These are phyloP conservation scores for Gallinago media DNA, from an alignment of 2,113 vertebrate genomes.

Conservation along the genomic window DNA sequence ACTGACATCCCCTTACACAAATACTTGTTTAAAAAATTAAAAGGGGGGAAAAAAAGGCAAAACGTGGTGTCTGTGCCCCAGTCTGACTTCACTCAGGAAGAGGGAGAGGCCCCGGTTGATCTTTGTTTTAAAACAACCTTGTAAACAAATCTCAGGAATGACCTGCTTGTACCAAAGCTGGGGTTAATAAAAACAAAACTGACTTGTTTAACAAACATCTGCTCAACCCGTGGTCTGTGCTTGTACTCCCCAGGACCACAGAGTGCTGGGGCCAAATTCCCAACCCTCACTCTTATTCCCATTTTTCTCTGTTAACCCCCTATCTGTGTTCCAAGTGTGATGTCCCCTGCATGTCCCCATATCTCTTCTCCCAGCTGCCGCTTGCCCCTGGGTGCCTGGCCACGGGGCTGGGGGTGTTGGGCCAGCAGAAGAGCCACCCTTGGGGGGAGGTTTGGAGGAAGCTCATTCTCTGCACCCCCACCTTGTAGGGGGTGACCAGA, in stretches of 20 bases:
- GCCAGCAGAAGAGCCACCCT: not conserved
- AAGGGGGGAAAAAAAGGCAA: not conserved
- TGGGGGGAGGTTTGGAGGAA: not conserved
- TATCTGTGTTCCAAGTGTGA: not conserved
- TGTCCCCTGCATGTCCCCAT: not conserved
- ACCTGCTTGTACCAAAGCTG: slow-evolving; percentile 45
- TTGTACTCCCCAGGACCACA: not conserved
- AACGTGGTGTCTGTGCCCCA: not conserved
- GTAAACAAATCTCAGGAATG: slow-evolving; percentile 22
- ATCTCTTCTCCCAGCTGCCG: not conserved
- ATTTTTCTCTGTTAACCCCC: not conserved
- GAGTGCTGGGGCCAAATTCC: not conserved
- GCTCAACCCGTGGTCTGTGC: slow-evolving; percentile 10
- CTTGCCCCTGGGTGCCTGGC: not conserved
- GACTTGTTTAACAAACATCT: slow-evolving; percentile 48
- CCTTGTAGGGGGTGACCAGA: rapidly evolving
- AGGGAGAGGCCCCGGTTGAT: not conserved
- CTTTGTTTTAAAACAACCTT: not conserved
- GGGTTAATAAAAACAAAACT: slow-evolving; percentile 57
- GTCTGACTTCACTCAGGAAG: not conserved
- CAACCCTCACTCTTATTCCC: not conserved
- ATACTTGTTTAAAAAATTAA: not conserved
- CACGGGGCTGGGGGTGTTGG: not conserved
- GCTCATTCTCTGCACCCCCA: rapidly evolving
- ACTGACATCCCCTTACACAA: not conserved